Evolutionary conservation across 2,113 vertebrate species (phyloP).

Genomic region (Oryzias celebensis): DNA sequence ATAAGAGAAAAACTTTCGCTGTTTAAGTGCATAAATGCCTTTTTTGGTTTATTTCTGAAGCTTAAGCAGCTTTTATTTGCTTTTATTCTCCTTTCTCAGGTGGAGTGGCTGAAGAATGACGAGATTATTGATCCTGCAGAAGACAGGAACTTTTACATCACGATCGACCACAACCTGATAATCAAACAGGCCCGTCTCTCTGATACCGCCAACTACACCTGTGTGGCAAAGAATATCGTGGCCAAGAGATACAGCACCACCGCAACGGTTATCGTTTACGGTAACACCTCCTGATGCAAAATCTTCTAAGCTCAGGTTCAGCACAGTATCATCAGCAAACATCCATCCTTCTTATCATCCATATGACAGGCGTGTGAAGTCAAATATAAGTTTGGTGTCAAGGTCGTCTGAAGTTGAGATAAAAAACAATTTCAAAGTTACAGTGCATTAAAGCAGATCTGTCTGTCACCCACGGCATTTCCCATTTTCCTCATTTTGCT

Average conservation of each 20-base stretch:
- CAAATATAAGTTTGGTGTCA: constrained; percentile 6
- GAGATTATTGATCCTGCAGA: constrained; percentile 94
- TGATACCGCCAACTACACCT: constrained; percentile 97
- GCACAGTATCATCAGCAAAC: neutral
- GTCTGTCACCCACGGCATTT: constrained; percentile 12
- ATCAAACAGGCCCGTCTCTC: constrained; percentile 98
- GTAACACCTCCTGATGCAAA: constrained; percentile 66
- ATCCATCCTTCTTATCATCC: neutral
- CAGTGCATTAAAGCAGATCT: constrained; percentile 36
- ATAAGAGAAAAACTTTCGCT: constrained; percentile 42
- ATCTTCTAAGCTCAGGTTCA: neutral
- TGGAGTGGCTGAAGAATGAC: constrained; percentile 98
- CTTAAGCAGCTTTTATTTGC: constrained; percentile 36
- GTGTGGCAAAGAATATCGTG: constrained; percentile 97
- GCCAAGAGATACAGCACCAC: constrained; percentile 95
- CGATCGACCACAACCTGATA: constrained; percentile 98
- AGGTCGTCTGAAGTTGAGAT: constrained; percentile 25
- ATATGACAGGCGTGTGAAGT: constrained; percentile 7
- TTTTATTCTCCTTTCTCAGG: constrained; percentile 70
- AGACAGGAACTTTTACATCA: constrained; percentile 99
- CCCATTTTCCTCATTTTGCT: constrained; percentile 45
- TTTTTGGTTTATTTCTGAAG: constrained; percentile 14
- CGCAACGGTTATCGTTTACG: constrained; percentile 94
- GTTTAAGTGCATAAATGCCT: constrained; percentile 35
- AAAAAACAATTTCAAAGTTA: constrained; percentile 44